Evolutionary conservation across 2,113 vertebrate genomes (phyloP).

Genomic region (Rhizomys pruinosus): DNA sequence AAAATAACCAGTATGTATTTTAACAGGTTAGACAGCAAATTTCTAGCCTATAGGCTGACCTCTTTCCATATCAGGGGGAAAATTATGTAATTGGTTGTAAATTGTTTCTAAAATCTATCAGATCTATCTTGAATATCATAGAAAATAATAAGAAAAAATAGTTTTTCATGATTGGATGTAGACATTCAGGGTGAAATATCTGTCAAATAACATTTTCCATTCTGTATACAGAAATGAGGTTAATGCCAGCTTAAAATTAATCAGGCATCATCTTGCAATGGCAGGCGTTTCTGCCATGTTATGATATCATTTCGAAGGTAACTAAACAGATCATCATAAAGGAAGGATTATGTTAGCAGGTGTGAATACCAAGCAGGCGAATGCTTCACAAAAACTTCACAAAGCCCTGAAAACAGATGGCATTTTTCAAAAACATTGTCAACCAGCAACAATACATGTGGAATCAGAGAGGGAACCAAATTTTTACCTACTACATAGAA

Average conservation of each 20-base stretch:
- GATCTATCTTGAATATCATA: not conserved
- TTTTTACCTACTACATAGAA: not conserved
- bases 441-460: not conserved
- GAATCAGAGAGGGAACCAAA: not conserved
- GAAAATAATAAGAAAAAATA: conserved; percentile 10
- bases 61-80: conserved; percentile 46
- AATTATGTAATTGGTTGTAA: conserved; percentile 11
- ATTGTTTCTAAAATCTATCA: conserved; percentile 25
- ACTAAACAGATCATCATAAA: conserved; percentile 58
- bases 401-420: conserved; percentile 54
- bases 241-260: conserved; percentile 72
- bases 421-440: conserved; percentile 55
- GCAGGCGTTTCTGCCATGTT: conserved; percentile 71
- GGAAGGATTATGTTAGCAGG: conserved; percentile 70
- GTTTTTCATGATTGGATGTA: not conserved
- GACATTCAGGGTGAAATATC: conserved; percentile 36
- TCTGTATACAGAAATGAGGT: conserved; percentile 62
- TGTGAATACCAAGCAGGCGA: conserved; percentile 67
- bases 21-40: not conserved
- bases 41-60: not conserved
- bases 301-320: conserved; percentile 66
- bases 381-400: conserved; percentile 43
- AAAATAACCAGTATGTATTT: conserved; percentile 32
- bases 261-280: conserved; percentile 60
- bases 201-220: conserved; percentile 48